These are phyloP conservation scores for Belonocnema kinseyi DNA, from an alignment of 1,140 invertebrate genomes.

Conservation along the genomic window DNA sequence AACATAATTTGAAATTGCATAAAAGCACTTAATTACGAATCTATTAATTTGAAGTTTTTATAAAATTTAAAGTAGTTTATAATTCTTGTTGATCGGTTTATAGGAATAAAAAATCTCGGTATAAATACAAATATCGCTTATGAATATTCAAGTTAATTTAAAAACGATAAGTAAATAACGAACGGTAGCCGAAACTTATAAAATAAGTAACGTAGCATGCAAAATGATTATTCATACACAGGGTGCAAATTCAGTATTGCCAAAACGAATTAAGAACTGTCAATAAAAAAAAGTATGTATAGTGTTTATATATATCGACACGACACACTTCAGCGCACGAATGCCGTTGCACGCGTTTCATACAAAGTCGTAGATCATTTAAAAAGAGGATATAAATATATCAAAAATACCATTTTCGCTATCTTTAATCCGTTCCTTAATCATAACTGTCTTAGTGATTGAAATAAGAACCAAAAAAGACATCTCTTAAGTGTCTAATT, in stretches of 20 bases:
- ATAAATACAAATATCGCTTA: slow-evolving; percentile 39
- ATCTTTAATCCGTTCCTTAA: neutral
- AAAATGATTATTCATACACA: slow-evolving; percentile 46
- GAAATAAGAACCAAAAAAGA: slow-evolving; percentile 20
- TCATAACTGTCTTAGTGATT: neutral
- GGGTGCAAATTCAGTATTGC: slow-evolving; percentile 60
- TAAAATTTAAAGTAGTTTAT: no score
- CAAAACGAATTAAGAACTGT: slow-evolving; percentile 40
- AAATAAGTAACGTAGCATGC: slow-evolving; percentile 26
- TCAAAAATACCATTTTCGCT: neutral
- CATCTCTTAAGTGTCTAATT: slow-evolving; percentile 10
- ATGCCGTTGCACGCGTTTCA: slow-evolving; percentile 42
- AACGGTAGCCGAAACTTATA: slow-evolving; percentile 31
- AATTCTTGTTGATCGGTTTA: no score
- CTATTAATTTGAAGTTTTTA: no score
- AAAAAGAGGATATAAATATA: neutral
- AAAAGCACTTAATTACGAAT: no score
- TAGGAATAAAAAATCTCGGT: no score
- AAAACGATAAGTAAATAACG: slow-evolving; percentile 17
- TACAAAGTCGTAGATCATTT: slow-evolving; percentile 30
- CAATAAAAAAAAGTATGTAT: slow-evolving; percentile 34
- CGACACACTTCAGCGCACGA: slow-evolving; percentile 40
- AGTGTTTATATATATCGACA: slow-evolving; percentile 37
- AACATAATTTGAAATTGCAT: no score
- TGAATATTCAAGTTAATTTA: slow-evolving; percentile 34